phyloP scores from a whole-genome alignment of 2,113 vertebrate genomes.

The Tringa solitaria region DNA sequence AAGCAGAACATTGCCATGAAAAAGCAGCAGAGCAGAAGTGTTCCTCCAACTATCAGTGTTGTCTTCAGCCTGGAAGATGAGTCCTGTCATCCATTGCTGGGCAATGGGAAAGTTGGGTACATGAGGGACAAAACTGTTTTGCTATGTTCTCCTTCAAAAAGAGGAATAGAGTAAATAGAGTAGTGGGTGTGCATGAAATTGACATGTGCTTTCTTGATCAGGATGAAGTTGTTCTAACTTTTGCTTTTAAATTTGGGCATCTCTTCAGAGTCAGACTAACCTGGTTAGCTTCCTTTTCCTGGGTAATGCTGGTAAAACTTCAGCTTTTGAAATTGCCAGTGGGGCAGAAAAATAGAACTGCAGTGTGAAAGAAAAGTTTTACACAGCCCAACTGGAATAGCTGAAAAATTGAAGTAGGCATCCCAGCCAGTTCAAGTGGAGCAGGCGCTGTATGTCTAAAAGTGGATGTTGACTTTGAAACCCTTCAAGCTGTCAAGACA shows the following conservation, averaged over 20 bases:
- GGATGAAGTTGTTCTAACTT: not conserved
- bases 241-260: not conserved
- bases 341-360: not conserved
- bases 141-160: not conserved
- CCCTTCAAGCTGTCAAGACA: not conserved
- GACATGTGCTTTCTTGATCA: not conserved
- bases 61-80: not conserved
- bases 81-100: not conserved
- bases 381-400: accelerated
- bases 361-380: not conserved
- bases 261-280: not conserved
- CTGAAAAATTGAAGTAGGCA: not conserved
- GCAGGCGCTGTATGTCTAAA: not conserved
- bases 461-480: not conserved
- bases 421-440: not conserved
- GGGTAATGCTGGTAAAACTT: not conserved
- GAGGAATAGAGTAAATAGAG: not conserved
- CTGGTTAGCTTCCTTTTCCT: not conserved
- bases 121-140: not conserved
- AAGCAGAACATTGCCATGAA: not conserved
- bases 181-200: not conserved
- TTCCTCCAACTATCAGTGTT: not conserved
- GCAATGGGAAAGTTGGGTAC: no score
- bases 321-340: not conserved
- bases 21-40: not conserved